Base-by-base conservation (phyloP, 2,888 invertebrate species). In the Drosophila nr. medialis region DNA sequence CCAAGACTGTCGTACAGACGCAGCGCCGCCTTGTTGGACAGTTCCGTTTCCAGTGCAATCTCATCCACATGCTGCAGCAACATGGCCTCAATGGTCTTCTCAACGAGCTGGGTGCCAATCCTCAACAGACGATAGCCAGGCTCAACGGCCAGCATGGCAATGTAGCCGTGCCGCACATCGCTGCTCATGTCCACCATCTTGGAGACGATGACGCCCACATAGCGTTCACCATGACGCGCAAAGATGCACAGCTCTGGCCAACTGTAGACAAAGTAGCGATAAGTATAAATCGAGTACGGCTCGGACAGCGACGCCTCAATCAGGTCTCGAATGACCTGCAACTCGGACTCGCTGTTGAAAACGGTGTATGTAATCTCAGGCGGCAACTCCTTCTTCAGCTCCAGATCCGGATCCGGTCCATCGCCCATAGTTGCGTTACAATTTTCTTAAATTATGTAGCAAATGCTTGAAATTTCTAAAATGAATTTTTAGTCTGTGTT, bases 11-110 rank as follows among this genome's bases (percentile, higher is more conserved):
- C 99, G 93, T 99, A 99, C 18, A 99, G 95, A 91, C 96, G 96
- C 89, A 99, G 94, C 63, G 99, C 99, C 77, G 98, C 97, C 93
- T 97, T 96, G 94, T 99, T 99, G 83, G 98, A 99, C 92, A 99
- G 97, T 95, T 99, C 99, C 42, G 99, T 99, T 95, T 99, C 99
- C 91, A 99, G 94, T 29, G 99, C 98, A 88, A 99, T 98, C 94
- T 99, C 99, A 94, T 99, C 98, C 68, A 99, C 99, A 92, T 97
- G 96, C 92, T 98, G 97, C 82, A 95, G 95, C 76, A 97, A 96
- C 99, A 99, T 99, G 83, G 97, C 97, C 96, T 97, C 82, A 32
- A 90, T 75, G 2, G 87, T 84, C 59, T 54, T 72, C 59, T 69
- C 62, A 7, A 80, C 87, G 10, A 86, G 72, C 0, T 68, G 34